These are phyloP conservation scores for Probosciger aterrimus DNA, from an alignment of 2,113 vertebrate genomes.

Conservation along the genomic window DNA sequence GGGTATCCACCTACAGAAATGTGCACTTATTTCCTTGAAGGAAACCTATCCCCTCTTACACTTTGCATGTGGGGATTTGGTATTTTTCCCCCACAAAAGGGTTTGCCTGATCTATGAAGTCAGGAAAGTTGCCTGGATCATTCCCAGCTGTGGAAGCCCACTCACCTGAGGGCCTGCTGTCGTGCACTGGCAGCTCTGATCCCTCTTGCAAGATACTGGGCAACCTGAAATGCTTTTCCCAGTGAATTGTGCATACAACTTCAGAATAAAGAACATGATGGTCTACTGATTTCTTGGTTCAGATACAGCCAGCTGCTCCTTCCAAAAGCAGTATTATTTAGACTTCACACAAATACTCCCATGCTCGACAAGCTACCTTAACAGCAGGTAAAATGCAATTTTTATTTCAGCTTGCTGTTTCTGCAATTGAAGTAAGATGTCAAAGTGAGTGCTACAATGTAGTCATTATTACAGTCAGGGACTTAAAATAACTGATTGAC, in stretches of 20 bases:
- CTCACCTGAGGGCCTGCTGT: background rate
- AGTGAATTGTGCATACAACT: background rate
- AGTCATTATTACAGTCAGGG: background rate
- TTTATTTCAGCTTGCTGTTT: background rate
- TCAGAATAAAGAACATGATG: background rate
- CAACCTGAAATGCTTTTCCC: background rate
- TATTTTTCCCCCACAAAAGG: accelerated
- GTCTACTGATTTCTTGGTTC: background rate
- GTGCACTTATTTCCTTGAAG: background rate
- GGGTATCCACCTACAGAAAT: background rate
- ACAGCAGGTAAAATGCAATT: background rate
- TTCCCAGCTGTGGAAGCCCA: background rate
- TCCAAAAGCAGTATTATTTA: background rate
- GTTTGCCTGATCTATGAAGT: background rate
- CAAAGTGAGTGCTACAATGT: background rate
- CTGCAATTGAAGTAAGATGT: background rate
- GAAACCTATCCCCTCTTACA: background rate
- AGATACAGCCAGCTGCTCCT: background rate
- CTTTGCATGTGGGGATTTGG: background rate
- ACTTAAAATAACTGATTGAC: background rate
- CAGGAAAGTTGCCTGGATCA: background rate
- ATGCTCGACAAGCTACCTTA: background rate
- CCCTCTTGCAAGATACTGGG: background rate
- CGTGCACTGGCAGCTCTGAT: background rate
- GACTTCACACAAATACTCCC: background rate